Evolutionary conservation across 2,797 vertebrate species (phyloP).

Genomic region (Nasua narica): DNA sequence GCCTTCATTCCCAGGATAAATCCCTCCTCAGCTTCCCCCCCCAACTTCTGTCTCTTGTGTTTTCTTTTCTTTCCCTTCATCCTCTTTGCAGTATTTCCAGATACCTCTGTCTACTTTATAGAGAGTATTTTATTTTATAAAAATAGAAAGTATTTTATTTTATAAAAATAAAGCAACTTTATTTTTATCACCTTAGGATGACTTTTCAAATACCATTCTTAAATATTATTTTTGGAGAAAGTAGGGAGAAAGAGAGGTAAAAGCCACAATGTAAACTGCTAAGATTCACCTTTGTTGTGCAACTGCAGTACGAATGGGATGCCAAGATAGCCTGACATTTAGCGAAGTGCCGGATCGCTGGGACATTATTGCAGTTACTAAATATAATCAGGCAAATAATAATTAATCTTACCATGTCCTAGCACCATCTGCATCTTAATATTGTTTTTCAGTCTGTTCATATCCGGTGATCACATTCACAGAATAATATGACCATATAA

Average conservation of each 20-base stretch:
- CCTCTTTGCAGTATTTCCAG: neutral
- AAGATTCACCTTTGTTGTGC: neutral
- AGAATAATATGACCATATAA: neutral
- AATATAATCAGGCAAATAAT: slow-evolving; percentile 36
- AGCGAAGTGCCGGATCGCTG: neutral
- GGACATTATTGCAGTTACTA: neutral
- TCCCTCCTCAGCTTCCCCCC: neutral
- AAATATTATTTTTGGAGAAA: neutral
- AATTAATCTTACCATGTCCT: slow-evolving; percentile 30
- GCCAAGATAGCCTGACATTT: neutral
- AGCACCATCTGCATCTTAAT: slow-evolving; percentile 7
- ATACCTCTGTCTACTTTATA: neutral
- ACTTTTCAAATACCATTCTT: neutral
- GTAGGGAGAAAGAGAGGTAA: neutral
- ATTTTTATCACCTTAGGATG: neutral
- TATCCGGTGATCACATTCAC: neutral
- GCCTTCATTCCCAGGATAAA: neutral
- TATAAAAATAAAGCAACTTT: neutral
- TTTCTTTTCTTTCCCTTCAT: neutral
- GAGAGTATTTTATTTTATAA: too few species aligned
- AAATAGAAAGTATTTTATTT: too few species aligned
- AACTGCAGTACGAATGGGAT: neutral
- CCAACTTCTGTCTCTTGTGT: neutral
- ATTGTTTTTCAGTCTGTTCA: neutral
- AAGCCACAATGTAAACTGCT: neutral